phyloP scores from a whole-genome alignment of 2,113 vertebrate species.

The Chlamydotis undulata region DNA sequence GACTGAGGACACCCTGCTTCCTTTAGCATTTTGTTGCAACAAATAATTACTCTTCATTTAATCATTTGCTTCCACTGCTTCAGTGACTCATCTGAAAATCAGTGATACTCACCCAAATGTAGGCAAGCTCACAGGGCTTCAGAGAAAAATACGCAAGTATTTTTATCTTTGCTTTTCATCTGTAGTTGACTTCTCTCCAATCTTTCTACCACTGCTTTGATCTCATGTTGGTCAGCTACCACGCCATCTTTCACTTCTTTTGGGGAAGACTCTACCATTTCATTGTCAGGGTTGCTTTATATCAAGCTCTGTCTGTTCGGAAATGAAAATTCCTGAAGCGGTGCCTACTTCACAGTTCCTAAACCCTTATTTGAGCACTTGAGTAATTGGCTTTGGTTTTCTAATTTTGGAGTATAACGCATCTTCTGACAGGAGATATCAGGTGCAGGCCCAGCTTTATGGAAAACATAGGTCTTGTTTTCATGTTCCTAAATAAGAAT shows the following conservation, averaged over 20 bases:
- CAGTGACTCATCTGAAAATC: not conserved
- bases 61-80: not conserved
- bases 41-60: not conserved
- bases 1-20: not conserved
- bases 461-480: not conserved
- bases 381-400: not conserved
- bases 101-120: not conserved
- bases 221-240: not conserved
- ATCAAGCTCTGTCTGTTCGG: not conserved
- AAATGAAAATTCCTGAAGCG: not conserved
- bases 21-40: not conserved
- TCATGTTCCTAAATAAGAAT: not conserved
- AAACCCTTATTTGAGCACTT: not conserved
- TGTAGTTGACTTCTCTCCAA: slow-evolving; percentile 15
- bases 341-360: not conserved
- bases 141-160: not conserved
- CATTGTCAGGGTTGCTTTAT: not conserved
- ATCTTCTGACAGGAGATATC: not conserved
- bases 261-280: not conserved
- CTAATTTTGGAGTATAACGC: not conserved
- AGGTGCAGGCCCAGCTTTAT: not conserved
- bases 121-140: not conserved
- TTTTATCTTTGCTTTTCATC: slow-evolving; percentile 15
- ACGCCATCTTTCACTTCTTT: not conserved
- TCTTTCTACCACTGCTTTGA: not conserved